Base-by-base conservation (phyloP, 1,140 invertebrate genomes). In the Drosophila trapezifrons region DNA sequence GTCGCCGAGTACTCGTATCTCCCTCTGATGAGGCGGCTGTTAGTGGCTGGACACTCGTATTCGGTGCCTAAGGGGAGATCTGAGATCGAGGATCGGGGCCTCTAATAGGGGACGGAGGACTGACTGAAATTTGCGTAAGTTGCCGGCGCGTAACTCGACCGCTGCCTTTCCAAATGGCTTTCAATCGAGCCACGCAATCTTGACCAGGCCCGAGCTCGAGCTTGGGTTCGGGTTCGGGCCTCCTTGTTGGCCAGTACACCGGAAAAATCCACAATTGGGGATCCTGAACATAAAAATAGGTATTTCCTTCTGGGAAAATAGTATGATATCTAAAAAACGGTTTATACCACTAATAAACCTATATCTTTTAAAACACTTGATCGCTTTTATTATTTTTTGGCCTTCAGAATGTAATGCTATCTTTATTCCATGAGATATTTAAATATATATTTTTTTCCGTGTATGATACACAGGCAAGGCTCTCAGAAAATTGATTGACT, bases 141-240 rank as follows among this genome's bases (percentile, higher is more conserved):
- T 76, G 59, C 73, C 64, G 72, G 65, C 76, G 76, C 70, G 75
- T 71, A 79, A 83, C 78, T 67, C 80, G 76, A 73, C 57, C 69
- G 81, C 72, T 76, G 82, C 81, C 81, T 85, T 85, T 85, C 82
- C 81, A 85, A 84, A 85, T 86, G 74, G 73, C 81, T 78, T 75
- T 52, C 80, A 87, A 87, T 83, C 84, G 72, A 46, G 54, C 76
- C 75, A 72, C 72, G 80, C 75, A 82, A 82, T 83, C 80, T 84
- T 42, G 54, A 66, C 72, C 76, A 76, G 81, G 58, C 67, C 67
- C 59, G 59, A 69, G 59, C 64, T 49, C 10, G 17, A 51, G 47
- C 17, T 18, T 18, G 17, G 29, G 27, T 47, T 25, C 38, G 38
- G 40, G 25, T 35, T 52, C 47, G 49, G 56, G 42, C n/a, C 70